Percentiles rank a stretch among this genome's conserved stretches.
phyloP scores from a whole-genome alignment of 35 echinoderm and acorn worm genomes.

The Anneissia japonica region DNA sequence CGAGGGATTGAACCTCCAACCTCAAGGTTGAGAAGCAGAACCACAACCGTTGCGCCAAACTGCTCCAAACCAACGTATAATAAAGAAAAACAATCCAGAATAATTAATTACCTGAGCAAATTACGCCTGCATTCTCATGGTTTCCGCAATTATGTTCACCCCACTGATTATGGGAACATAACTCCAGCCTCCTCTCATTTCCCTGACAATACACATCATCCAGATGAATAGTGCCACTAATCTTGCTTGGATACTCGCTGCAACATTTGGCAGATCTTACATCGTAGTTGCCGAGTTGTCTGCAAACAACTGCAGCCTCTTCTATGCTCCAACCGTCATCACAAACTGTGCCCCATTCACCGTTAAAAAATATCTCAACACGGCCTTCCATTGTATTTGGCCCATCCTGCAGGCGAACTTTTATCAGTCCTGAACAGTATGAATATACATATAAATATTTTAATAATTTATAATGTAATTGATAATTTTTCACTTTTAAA shows the following conservation, averaged over 20 bases:
- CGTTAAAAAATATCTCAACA: background rate
- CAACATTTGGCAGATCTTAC: background rate
- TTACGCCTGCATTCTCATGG: background rate
- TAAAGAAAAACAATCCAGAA: too few species aligned
- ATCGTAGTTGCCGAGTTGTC: background rate
- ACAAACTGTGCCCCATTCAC: background rate
- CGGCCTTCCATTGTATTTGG: background rate
- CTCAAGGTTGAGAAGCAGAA: too few species aligned
- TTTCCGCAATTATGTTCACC: background rate
- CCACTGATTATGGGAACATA: background rate
- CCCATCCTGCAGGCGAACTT: background rate
- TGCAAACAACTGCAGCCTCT: background rate
- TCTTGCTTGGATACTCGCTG: background rate
- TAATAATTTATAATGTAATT: too few species aligned
- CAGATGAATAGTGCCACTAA: background rate
- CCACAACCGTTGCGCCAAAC: too few species aligned
- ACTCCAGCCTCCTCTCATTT: background rate
- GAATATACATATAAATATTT: too few species aligned
- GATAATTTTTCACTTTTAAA: too few species aligned
- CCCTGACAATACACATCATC: background rate
- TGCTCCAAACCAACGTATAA: too few species aligned
- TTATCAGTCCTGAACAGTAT: background rate
- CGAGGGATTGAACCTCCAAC: too few species aligned
- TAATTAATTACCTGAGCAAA: background rate
- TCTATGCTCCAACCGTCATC: background rate